Evolutionary conservation across 2,888 invertebrate species (phyloP).

Genomic region (Dryadula phaetusa): DNA sequence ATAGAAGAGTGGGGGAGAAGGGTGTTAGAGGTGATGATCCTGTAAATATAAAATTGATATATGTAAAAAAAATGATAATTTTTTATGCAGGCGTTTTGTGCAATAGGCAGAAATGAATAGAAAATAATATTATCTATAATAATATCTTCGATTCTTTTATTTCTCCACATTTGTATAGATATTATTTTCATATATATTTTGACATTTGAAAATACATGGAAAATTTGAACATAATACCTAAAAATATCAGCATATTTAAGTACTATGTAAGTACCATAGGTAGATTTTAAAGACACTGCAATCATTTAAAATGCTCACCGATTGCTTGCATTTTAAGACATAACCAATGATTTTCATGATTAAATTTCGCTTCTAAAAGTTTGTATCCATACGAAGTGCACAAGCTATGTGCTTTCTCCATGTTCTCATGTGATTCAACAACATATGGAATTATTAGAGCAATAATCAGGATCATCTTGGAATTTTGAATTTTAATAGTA

Average conservation of each 20-base stretch:
- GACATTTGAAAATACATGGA: too few species aligned
- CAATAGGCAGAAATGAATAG: neutral
- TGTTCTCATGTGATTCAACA: slow-evolving; percentile 32
- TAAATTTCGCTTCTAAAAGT: slow-evolving; percentile 64
- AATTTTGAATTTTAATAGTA: slow-evolving; percentile 30
- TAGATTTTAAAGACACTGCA: too few species aligned
- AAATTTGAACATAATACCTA: too few species aligned
- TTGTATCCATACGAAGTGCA: slow-evolving; percentile 57
- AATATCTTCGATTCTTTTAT: too few species aligned
- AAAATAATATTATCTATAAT: too few species aligned
- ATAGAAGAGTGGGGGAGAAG: slow-evolving; percentile 55
- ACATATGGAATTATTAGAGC: slow-evolving; percentile 23
- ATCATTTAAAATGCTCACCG: too few species aligned
- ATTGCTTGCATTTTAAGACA: slow-evolving; percentile 50
- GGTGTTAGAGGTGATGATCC: slow-evolving; percentile 52
- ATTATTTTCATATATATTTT: too few species aligned
- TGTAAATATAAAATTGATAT: neutral
- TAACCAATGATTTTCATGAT: slow-evolving; percentile 61
- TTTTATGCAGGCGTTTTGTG: too few species aligned
- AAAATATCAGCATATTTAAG: too few species aligned
- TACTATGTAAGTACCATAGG: too few species aligned
- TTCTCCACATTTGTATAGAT: too few species aligned
- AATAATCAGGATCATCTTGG: slow-evolving; percentile 38
- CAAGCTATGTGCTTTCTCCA: slow-evolving; percentile 38
- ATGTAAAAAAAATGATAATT: neutral